Conservation (phyloP, 1,140 invertebrate species). For the Anastrepha obliqua region DNA sequence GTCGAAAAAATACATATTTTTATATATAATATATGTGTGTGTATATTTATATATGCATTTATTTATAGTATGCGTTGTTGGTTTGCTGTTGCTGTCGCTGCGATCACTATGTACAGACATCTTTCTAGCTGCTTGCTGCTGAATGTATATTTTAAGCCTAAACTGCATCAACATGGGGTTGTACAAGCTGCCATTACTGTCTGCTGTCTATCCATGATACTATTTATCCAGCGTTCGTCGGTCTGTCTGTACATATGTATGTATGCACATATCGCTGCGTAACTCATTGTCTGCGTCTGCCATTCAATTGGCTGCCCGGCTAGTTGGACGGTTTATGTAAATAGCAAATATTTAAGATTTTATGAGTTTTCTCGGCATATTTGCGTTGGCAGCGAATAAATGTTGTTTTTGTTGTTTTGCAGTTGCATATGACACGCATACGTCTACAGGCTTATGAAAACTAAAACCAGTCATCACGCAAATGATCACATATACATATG, state of each 20-base stretch:
- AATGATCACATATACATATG: not conserved
- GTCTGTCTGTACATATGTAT: not conserved
- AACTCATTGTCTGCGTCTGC: not conserved
- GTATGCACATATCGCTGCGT: not conserved
- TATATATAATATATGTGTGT: not conserved
- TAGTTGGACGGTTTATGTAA: not conserved
- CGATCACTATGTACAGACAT: not conserved
- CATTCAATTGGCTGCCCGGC: not conserved
- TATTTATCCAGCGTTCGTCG: conserved; percentile 9
- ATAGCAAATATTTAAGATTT: conserved; percentile 31
- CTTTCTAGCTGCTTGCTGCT: not conserved
- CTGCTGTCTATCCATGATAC: not conserved
- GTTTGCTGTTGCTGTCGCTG: not conserved
- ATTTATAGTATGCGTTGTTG: not conserved
- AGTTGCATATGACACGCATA: no score
- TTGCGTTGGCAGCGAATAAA: not conserved
- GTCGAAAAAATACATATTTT: not conserved
- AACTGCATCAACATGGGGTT: not conserved
- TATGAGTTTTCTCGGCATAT: conserved; percentile 4
- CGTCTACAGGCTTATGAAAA: no score
- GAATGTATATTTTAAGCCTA: no score
- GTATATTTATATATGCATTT: not conserved
- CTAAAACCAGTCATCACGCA: not conserved
- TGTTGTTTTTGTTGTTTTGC: not conserved
- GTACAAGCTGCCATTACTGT: not conserved